Evolutionary conservation across 1,140 invertebrate species (phyloP).

Genomic region (roundworm (Caenorhabditis elegans)): WBcel235 BX284605.5:8661501-8662000

Average conservation of each 20-base stretch:
- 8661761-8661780: background rate
- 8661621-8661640: no score
- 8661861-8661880: background rate
- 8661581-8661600: background rate
- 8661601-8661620: background rate
- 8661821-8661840: background rate
- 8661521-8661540: background rate
- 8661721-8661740: constrained; percentile 28
- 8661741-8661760: constrained; percentile 4
- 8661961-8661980: background rate
- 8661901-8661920: background rate
- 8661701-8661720: background rate
- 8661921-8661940: background rate
- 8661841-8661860: background rate
- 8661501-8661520: constrained; percentile 27
- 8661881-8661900: background rate
- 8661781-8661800: background rate
- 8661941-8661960: background rate
- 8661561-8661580: no score
- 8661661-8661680: no score
- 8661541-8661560: no score
- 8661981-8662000: background rate
- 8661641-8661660: no score
- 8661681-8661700: constrained; percentile 10
- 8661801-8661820: background rate